Evolutionary conservation across 2,113 vertebrate genomes (phyloP).

Genomic region (Anoplopoma fimbria): DNA sequence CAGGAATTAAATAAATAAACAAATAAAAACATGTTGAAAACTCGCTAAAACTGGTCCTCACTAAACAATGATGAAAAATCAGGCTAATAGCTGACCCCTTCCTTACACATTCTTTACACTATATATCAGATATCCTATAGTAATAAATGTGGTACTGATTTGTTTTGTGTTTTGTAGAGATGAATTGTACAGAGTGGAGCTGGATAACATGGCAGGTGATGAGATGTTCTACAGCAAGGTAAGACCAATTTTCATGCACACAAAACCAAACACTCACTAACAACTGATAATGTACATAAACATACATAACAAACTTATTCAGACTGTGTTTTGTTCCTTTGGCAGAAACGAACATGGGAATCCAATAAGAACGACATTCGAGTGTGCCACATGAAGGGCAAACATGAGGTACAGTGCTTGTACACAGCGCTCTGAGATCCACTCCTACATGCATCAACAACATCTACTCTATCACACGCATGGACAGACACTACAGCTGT

Average conservation of each 20-base stretch:
- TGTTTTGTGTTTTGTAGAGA: constrained; percentile 83
- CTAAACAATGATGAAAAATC: not conserved
- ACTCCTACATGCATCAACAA: constrained; percentile 30
- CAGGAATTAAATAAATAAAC: not conserved
- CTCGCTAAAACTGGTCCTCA: not conserved
- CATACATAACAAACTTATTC: not conserved
- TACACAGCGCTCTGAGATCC: constrained; percentile 34
- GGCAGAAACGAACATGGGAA: constrained; percentile 93
- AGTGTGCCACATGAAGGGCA: constrained; percentile 97
- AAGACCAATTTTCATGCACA: constrained; percentile 46
- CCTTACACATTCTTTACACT: not conserved
- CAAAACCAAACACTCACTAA: not conserved
- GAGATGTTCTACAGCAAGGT: constrained; percentile 94
- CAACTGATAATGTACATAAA: not conserved
- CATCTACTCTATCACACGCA: constrained; percentile 58
- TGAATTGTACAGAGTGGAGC: constrained; percentile 90
- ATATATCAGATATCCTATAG: not conserved
- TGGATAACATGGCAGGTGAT: constrained; percentile 86
- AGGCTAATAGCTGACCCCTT: not conserved
- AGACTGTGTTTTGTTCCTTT: constrained; percentile 29
- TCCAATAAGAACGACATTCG: constrained; percentile 97
- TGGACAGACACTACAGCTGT: constrained; percentile 66
- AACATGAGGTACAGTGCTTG: constrained; percentile 88
- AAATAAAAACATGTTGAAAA: not conserved
- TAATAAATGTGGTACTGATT: not conserved